Conservation (phyloP, 2,113 vertebrate species). For the Ellobius talpinus region DNA sequence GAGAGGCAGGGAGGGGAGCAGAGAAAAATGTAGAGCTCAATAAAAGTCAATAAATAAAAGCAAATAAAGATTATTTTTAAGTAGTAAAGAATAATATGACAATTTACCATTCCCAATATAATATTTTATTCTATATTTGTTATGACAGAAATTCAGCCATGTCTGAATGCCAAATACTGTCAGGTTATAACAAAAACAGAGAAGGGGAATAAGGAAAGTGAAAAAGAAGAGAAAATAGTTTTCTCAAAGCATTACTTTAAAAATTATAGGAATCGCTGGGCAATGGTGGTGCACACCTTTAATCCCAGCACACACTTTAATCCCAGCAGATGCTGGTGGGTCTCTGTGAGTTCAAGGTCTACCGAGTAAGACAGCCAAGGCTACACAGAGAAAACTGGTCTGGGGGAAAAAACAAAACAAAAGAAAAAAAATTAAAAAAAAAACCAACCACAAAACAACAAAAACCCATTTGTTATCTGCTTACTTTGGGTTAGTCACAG, state of each 20-base stretch:
- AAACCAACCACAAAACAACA: neutral
- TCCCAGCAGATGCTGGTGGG: neutral
- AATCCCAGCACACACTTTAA: neutral
- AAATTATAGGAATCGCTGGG: neutral
- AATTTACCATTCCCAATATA: constrained; percentile 22
- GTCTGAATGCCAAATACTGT: neutral
- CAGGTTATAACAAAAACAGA: neutral
- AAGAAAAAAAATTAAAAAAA: no score
- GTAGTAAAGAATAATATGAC: constrained; percentile 6
- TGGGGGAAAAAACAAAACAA: neutral
- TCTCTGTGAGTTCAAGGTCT: neutral
- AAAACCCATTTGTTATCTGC: constrained; percentile 71
- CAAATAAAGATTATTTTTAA: neutral
- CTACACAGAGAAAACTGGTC: neutral
- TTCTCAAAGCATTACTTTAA: neutral
- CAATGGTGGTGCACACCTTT: neutral
- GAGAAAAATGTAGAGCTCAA: no score
- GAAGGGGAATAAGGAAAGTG: neutral
- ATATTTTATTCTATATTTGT: neutral
- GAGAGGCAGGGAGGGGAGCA: no score
- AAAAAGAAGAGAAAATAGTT: neutral
- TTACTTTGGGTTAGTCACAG: constrained; percentile 96
- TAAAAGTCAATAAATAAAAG: neutral
- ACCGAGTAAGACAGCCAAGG: neutral
- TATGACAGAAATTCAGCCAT: neutral